Evolutionary conservation across 2,888 invertebrate genomes (phyloP), one percentile per base, ranked within the genome.

Genomic region (Perizoma flavofasciatum): DNA sequence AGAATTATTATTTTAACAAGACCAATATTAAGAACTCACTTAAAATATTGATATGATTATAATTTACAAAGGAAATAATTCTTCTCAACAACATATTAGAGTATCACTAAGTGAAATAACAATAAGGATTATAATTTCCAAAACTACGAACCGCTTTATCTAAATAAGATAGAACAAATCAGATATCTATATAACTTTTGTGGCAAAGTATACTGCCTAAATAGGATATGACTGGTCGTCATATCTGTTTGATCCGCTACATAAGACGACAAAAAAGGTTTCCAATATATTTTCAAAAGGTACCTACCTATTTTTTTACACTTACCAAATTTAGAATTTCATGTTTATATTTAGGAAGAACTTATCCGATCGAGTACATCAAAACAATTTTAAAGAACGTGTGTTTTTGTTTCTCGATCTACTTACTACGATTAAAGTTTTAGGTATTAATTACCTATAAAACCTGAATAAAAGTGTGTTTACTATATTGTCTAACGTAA

Each of bases 41-140:
- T 83, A 84, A 81, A 72, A 71, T 85, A 83, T 79, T 87, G 88
- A 87, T 87, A 88, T 88, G 87, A 81, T 79, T 79, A 83, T 71
- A 80, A 77, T 78, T 76, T 74, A 74, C 48, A 72, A 76, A 74
- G 69, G 66, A 78, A 78, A 77, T 65, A 35, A 54, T 56, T 43
- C 10, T 49, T 33, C 9, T 60, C 45, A 41, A 45, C 56, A 61
- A 59, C 49, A 46, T 40, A 59, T 39, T 33, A 39, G 52, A 52
- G 11, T 47, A 57, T 52, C 7, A 45, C 39, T 40, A 34, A 43
- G 22, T 33, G 43, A 10, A 44, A 35, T 0, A 51, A 51, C 34
- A 49, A 49, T 32, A 41, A 10, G 40, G 6, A 50, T 32, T 35
- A 8, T 41, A 33, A 41, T n/a, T 4, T 40, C 32, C 22, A 49